Evolutionary conservation across 1,140 invertebrate species (phyloP), one percentile per base, ranked within the genome.

Genomic region (Cyclargus thomasi): DNA sequence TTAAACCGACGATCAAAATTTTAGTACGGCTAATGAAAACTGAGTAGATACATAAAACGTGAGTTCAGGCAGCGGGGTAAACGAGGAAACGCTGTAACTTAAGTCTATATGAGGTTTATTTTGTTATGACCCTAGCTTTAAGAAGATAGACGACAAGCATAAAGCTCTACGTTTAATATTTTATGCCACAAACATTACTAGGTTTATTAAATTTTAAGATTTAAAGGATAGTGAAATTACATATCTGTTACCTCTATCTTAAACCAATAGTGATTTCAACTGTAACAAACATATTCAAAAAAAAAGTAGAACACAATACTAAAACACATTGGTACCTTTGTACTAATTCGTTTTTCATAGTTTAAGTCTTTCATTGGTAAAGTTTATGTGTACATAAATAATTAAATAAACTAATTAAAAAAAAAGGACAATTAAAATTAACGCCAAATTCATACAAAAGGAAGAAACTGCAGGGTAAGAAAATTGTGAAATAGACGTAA

Each of bases 401-500:
- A 23, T 6, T 2, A 7, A 7, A 29, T 7, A 29, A 29, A 29
- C 8, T 6, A 29, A 7, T 29, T 29, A 29, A 47, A 47, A 47
- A 47, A 47, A 47, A 47, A 29, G 8, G 29, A 16, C 39, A 14
- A 47, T 47, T 47, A 16, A 47, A 47, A 11, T 47, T 47, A 47
- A 47, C 10, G 14, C 14, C 6, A 4, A 29, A 29, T 11, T 0
- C 14, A 47, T 8, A 47, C 29, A 47, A 47, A 47, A 16, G 39
- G 11, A 55, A 20, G 55, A 17, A 55, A 55, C 53, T 20, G 5
- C 20, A 59, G n/a, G 21, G 21, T 22, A 59, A 53, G 21, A 53
- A 53, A 65, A 23, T 21, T 16, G 20, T 53, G 63, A 57, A 69
- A 69, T 55, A 18, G 29, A 18, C 16, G n/a, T 39, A 66, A 72